Conservation (phyloP, 2,888 invertebrate genomes). For the Darwinula stevensoni region DNA sequence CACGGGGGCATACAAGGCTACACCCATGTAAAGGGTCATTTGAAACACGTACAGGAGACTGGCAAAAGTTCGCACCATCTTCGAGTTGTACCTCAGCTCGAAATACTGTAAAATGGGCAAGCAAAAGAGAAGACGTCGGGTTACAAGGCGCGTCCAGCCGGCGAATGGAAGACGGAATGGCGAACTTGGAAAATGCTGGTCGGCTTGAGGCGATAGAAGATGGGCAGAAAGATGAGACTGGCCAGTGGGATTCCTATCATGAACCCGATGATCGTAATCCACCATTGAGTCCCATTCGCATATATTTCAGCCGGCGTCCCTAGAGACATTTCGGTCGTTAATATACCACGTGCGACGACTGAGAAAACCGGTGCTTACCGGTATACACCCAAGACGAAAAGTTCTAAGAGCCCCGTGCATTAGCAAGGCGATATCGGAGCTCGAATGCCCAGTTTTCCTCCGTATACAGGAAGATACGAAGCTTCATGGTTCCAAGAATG, state of each 20-base stretch:
- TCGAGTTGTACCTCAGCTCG: conserved; percentile 12
- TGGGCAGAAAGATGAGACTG: conserved; percentile 13
- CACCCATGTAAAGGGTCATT: conserved; percentile 13
- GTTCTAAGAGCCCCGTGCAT: too few relatives aligned
- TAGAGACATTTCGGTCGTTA: too few relatives aligned
- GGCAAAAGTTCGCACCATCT: conserved; percentile 9
- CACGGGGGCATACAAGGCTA: conserved; percentile 12
- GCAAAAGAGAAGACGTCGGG: too few relatives aligned
- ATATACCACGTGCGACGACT: too few relatives aligned
- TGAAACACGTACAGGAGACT: conserved; percentile 11
- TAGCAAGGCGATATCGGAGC: too few relatives aligned
- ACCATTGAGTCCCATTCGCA: conserved; percentile 13
- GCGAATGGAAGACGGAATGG: too few relatives aligned
- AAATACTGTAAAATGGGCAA: conserved; percentile 12
- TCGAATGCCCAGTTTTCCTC: too few relatives aligned
- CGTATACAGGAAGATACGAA: too few relatives aligned
- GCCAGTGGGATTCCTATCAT: conserved; percentile 12
- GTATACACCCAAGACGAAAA: too few relatives aligned
- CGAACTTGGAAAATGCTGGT: conserved; percentile 15
- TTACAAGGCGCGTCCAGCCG: too few relatives aligned
- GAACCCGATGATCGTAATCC: conserved; percentile 12
- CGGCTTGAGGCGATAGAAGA: conserved; percentile 13
- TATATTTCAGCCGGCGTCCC: conserved; percentile 15
- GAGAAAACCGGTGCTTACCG: too few relatives aligned
- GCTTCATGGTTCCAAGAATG: too few relatives aligned